Conservation (phyloP, 2,888 invertebrate genomes). For the Morpho helenor region DNA sequence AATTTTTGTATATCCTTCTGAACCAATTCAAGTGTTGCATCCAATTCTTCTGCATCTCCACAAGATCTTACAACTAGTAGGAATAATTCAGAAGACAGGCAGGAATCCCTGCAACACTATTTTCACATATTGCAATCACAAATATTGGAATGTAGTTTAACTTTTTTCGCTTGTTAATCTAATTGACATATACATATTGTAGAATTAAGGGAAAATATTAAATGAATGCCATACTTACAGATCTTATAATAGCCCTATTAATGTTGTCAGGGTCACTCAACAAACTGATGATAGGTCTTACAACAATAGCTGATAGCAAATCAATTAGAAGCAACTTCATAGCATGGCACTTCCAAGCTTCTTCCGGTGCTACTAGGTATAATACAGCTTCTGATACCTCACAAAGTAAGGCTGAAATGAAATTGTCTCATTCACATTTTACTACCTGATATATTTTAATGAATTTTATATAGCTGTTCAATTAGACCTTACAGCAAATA, state of each 20-base stretch:
- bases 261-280: slow-evolving; percentile 94
- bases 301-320: slow-evolving; percentile 85
- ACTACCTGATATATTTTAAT: no score
- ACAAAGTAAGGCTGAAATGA: slow-evolving; percentile 84
- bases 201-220: no score
- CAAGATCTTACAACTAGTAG: slow-evolving; percentile 89
- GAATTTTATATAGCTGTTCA: no score
- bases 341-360: slow-evolving; percentile 91
- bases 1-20: slow-evolving; percentile 89
- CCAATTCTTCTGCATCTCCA: slow-evolving; percentile 89
- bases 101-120: slow-evolving; percentile 87
- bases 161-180: no score
- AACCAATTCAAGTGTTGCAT: slow-evolving; percentile 88
- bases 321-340: slow-evolving; percentile 87
- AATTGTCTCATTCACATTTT: neutral
- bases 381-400: slow-evolving; percentile 91
- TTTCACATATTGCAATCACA: slow-evolving; percentile 4
- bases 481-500: no score
- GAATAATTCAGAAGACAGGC: slow-evolving; percentile 91
- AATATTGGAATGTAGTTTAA: neutral
- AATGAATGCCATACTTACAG: slow-evolving; percentile 79
- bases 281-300: slow-evolving; percentile 84
- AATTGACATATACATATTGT: no score
- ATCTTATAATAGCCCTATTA: slow-evolving; percentile 92
- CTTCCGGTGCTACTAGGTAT: slow-evolving; percentile 89